Evolutionary conservation across 1,140 invertebrate genomes (phyloP), one percentile per base, ranked within the genome.

Genomic region (Brachionus rubens): DNA sequence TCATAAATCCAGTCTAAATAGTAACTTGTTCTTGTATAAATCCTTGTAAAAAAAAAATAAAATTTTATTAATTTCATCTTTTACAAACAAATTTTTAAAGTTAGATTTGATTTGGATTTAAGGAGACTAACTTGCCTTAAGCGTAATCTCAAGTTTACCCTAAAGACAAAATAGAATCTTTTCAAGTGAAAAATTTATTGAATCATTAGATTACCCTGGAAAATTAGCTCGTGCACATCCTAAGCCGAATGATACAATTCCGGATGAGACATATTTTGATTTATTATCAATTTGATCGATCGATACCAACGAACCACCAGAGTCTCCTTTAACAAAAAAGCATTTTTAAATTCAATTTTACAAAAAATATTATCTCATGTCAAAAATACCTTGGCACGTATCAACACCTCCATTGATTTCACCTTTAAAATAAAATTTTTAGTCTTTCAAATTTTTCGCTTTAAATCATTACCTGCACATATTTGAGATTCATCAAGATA

Each of bases 1-100:
- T 46, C 16, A 43, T 46, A n/a, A 19, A 70, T 70, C 65, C 65
- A 59, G 9, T 50, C 14, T 24, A 70, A 48, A 50, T 28, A 70
- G 21, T 70, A 70, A 33, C 40, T 70, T 47, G 65, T 70, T 70
- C 65, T 40, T 1, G 65, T 50, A 33, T 70, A 70, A 70, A 70
- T 16, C 46, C 65, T 70, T 28, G 7, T n/a, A 48, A 12, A 70
- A 43, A 16, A 3, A 0, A 70, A 21, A 46, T 48, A 46, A 47
- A 47, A 16, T 4, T 68, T 24, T 28, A 24, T 26, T 14, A 3
- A n/a, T n/a, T n/a, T n/a, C n/a, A n/a, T n/a, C n/a, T n/a, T n/a
- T n/a, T n/a, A n/a, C n/a, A n/a, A n/a, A n/a, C n/a, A n/a, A n/a
- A n/a, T n/a, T n/a, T n/a, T n/a, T n/a, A n/a, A n/a, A n/a, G n/a